phyloP scores from a whole-genome alignment of 2,797 vertebrate species.

The Aeoliscus strigatus region DNA sequence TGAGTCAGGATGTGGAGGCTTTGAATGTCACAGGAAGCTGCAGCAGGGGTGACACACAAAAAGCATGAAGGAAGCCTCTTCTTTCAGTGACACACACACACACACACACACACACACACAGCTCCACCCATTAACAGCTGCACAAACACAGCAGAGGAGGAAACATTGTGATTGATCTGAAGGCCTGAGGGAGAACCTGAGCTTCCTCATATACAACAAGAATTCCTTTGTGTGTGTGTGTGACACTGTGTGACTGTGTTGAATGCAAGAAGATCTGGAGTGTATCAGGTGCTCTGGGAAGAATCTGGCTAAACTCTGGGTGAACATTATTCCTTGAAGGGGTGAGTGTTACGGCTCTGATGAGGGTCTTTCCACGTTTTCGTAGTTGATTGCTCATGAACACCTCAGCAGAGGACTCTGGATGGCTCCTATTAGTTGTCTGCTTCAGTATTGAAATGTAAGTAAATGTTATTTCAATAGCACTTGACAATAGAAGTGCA shows the following conservation, averaged over 20 bases:
- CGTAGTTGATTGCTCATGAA: background rate
- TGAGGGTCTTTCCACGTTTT: background rate
- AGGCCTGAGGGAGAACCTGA: slow-evolving; percentile 18
- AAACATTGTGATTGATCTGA: slow-evolving; percentile 22
- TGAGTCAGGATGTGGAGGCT: slow-evolving; percentile 24
- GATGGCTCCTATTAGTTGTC: too few species aligned
- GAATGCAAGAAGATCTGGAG: slow-evolving; percentile 10
- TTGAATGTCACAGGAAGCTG: slow-evolving; percentile 60
- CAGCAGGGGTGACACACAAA: slow-evolving; percentile 25
- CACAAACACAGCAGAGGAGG: slow-evolving; percentile 33
- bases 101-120: slow-evolving; percentile 11
- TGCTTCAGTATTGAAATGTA: too few species aligned
- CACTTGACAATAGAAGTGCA: too few species aligned
- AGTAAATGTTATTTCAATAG: too few species aligned
- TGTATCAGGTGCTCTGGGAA: slow-evolving; percentile 6
- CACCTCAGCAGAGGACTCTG: too few species aligned
- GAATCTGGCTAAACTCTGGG: background rate
- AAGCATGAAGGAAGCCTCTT: slow-evolving; percentile 23
- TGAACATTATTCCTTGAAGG: background rate
- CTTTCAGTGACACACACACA: slow-evolving; percentile 8
- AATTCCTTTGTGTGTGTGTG: slow-evolving; percentile 1
- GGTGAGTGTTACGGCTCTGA: slow-evolving; percentile 35
- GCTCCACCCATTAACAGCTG: slow-evolving; percentile 37
- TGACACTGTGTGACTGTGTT: too few species aligned
- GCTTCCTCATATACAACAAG: slow-evolving; percentile 6